Base-by-base conservation (phyloP, 2,797 vertebrate genomes). In the Acanthurus leucopareius region DNA sequence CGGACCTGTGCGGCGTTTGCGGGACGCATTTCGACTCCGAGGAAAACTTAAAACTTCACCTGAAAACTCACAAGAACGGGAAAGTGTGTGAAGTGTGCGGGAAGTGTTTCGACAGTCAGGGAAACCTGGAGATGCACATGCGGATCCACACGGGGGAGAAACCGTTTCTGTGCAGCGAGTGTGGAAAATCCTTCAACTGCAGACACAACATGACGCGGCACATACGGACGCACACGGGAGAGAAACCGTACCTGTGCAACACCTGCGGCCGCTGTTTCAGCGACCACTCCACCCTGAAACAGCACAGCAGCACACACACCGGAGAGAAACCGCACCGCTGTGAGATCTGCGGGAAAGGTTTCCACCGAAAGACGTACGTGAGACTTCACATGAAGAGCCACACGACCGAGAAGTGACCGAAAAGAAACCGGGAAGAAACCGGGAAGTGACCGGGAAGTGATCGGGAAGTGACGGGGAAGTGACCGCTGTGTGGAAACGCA, bases 141-240 rank as follows among this genome's bases (percentile, higher is more conserved):
- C 76, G 92, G 62, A 82, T 88, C 56, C 93, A 93, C 85, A 91
- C 93, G 9, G 90, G 91, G 0, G 90, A 93, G 68, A 90, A 91
- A 53, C 93, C 91, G 0, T 93, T 92, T 7, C 68, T 73, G 3
- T 93, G 92, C 83, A 80, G 54, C 17, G 83, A 89, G 59, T 92
- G 85, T 51, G 91, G 90, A 0, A 89, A 88, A 1, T 89, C 91
- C 68, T 93, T 93, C 85, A 94, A 92, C 83, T 92, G 92, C 15
- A 25, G 80, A 0, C 88, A 92, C 64, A 93, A 93, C 69, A 89
- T 94, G 88, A 85, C 77, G 74, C 88, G 92, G 0, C 92, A 94
- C 53, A 74, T 86, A 28, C 17, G 91, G 51, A 91, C 89, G 1
- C 93, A 93, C 81, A 93, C 91, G 0, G 92, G 92, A 0, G 92